Evolutionary conservation across 1,140 invertebrate genomes (phyloP).

Genomic region (Diorhabda sublineata): DNA sequence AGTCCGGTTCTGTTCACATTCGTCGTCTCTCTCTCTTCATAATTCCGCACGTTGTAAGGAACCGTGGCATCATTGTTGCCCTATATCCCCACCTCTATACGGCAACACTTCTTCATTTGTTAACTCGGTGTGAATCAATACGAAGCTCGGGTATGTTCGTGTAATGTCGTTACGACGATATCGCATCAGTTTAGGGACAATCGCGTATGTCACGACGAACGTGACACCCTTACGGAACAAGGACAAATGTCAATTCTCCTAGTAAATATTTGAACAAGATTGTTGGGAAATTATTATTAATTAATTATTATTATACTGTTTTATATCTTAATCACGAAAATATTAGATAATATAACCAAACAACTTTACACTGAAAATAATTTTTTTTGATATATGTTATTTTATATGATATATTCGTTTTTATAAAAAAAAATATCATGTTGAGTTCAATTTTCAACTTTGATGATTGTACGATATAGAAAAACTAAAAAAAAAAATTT

Average conservation of each 20-base stretch:
- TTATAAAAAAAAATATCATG: background rate
- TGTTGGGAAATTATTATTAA: background rate
- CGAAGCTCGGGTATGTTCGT: slow-evolving; percentile 16
- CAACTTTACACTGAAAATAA: too few species aligned
- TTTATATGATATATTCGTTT: too few species aligned
- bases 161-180: slow-evolving; percentile 16
- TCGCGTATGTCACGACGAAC: slow-evolving; percentile 22
- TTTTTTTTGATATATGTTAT: too few species aligned
- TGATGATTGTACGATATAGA: background rate
- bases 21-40: background rate
- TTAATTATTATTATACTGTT: too few species aligned
- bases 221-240: slow-evolving; percentile 10
- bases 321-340: too few species aligned
- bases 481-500: slow-evolving; percentile 32
- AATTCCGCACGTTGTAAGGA: too few species aligned
- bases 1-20: too few species aligned
- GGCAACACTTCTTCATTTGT: slow-evolving; percentile 21
- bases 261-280: background rate
- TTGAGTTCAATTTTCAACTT: background rate
- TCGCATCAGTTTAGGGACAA: slow-evolving; percentile 23
- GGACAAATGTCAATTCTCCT: slow-evolving; percentile 4
- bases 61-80: slow-evolving; percentile 12
- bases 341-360: too few species aligned
- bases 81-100: slow-evolving; percentile 11
- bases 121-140: slow-evolving; percentile 23